phyloP scores from a whole-genome alignment of 2,113 vertebrate species.

The Saguinus imperator region DNA sequence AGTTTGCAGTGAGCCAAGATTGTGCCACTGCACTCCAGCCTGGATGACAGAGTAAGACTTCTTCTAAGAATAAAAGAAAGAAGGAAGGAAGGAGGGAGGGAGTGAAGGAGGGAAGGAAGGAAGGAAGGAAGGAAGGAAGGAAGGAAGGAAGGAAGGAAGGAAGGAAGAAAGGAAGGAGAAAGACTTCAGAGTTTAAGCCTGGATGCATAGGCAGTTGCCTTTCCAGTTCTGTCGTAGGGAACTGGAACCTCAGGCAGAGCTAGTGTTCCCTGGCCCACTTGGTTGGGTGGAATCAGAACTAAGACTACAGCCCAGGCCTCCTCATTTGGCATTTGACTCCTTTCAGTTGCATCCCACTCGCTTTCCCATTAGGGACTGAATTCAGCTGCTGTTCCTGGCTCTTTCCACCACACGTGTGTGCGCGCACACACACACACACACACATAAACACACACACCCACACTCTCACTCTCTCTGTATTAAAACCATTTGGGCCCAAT shows the following conservation, averaged over 20 bases:
- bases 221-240: background rate
- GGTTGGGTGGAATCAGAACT: background rate
- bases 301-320: background rate
- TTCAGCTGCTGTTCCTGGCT: background rate
- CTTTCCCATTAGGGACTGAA: background rate
- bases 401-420: background rate
- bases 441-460: too few species aligned
- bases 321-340: background rate
- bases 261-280: background rate
- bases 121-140: too few species aligned
- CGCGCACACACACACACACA: too few species aligned
- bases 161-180: too few species aligned
- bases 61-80: too few species aligned
- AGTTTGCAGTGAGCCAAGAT: too few species aligned
- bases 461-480: background rate
- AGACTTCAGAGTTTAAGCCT: background rate
- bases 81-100: background rate
- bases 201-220: background rate
- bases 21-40: too few species aligned
- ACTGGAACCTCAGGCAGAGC: background rate
- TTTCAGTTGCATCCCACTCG: background rate
- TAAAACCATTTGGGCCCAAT: background rate
- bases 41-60: too few species aligned
- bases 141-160: too few species aligned
- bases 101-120: too few species aligned